Percentiles rank a stretch among this genome's conserved stretches.
phyloP scores from a whole-genome alignment of 2,113 vertebrate genomes.

The Carollia perspicillata region DNA sequence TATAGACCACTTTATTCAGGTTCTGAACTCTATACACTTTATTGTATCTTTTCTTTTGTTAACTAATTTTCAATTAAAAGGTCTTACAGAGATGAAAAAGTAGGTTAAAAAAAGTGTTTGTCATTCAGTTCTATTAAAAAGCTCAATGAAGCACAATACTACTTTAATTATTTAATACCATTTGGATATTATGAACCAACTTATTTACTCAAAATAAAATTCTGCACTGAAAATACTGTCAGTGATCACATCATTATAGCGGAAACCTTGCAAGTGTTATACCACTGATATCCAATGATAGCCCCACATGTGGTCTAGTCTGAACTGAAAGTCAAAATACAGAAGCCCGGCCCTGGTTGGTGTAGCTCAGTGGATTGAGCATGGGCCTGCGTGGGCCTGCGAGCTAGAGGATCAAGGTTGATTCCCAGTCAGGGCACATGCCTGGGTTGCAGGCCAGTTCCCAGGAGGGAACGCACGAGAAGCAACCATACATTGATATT shows the following conservation, averaged over 20 bases:
- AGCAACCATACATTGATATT: too few species aligned
- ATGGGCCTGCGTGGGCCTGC: too few species aligned
- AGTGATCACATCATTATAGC: not conserved
- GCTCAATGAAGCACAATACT: not conserved
- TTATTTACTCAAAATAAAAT: constrained; percentile 19
- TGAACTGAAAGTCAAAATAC: not conserved
- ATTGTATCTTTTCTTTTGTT: not conserved
- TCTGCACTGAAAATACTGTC: not conserved
- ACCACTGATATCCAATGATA: not conserved
- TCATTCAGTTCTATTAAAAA: not conserved
- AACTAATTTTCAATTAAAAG: constrained; percentile 1
- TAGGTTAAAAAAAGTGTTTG: not conserved
- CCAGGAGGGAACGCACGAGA: too few species aligned
- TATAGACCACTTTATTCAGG: not conserved
- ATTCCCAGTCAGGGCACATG: too few species aligned
- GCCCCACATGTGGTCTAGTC: not conserved
- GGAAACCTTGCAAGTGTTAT: not conserved
- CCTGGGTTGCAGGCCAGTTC: too few species aligned
- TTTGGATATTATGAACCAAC: not conserved
- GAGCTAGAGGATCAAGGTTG: too few species aligned
- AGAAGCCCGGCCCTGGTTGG: too few species aligned
- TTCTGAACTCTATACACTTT: not conserved
- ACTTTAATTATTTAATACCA: not conserved
- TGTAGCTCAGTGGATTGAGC: too few species aligned
- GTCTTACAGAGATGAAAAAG: not conserved